Evolutionary conservation across 2,113 vertebrate species (phyloP).

Genomic region (Spermophilus dauricus): DNA sequence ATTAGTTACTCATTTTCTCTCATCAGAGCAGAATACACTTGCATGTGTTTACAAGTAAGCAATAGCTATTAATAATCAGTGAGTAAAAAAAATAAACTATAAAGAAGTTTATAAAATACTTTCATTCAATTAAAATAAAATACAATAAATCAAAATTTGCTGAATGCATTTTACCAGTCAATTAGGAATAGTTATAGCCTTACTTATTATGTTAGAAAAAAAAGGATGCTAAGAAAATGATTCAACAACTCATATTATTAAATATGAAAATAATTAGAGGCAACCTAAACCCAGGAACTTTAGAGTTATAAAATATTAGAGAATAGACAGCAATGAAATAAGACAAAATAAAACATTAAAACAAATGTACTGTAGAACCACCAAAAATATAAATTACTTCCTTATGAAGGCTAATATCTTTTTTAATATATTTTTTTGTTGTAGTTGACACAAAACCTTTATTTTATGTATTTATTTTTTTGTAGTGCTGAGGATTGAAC

Average conservation of each 20-base stretch:
- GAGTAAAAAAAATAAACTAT: background rate
- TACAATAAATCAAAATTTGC: background rate
- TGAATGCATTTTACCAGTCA: background rate
- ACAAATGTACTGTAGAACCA: background rate
- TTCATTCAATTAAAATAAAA: background rate
- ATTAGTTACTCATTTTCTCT: background rate
- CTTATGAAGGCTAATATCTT: background rate
- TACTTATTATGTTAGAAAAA: background rate
- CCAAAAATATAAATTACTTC: background rate
- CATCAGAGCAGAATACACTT: background rate
- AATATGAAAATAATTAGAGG: background rate
- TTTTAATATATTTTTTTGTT: background rate
- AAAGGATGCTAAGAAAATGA: background rate
- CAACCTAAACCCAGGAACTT: background rate
- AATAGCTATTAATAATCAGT: background rate
- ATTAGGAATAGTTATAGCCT: background rate
- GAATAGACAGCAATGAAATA: background rate
- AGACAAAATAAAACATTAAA: background rate
- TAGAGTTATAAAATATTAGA: background rate
- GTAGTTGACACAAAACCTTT: too few relatives aligned
- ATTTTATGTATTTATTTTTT: too few relatives aligned
- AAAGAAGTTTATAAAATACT: background rate
- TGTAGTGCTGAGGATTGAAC: too few relatives aligned
- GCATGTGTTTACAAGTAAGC: background rate
- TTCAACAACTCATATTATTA: background rate